Base-by-base conservation (phyloP, 92 coral and sea anemone genomes). In the Micromussa lordhowensis region DNA sequence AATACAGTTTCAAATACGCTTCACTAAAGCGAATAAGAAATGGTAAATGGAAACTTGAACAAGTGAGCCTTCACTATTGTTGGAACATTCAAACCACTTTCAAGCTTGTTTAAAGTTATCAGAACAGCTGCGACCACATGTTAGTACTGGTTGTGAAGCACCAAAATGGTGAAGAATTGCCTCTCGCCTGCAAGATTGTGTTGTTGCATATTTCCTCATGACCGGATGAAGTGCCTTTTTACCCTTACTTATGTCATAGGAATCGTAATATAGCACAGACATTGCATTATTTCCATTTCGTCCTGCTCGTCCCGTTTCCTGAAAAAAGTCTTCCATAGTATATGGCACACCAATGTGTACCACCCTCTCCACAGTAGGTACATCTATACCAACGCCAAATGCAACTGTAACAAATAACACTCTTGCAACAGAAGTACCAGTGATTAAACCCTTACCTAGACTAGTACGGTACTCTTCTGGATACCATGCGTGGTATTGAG, bases 361-460 rank as follows among this genome's bases (percentile, higher is more conserved):
- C 21, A 94, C 82, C 18, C 85, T 89, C 48, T 86, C 53, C 30
- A 94, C 85, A 30, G 90, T 30, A 7, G 64, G 34, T 9, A 87
- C 30, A 85, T 94, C 96, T 11, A 91, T 34, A 26, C 96, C 94
- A 63, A 94, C 84, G 3, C 96, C 93, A 90, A 90, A 93, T 40
- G 96, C 92, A 9, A 93, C 96, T 28, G 96, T 93, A 26, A 85
- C 96, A 87, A 93, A 90, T 4, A 93, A 63, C 24, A 93, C 86
- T 32, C 96, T 57, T 2, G 88, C 87, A 57, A 78, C 82, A 21
- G 89, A 71, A 40, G 87, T 84, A 24, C 88, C 91, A 72, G 74
- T n/a, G 28, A 77, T 75, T 8, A 93, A 80, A 29, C 79, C 75
- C 58, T 68, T 75, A 57, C 88, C 84, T 9, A 93, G 82, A 26